Evolutionary conservation across 64 coral and sea anemone species (phyloP).

Genomic region (Trachythela sp.): DNA sequence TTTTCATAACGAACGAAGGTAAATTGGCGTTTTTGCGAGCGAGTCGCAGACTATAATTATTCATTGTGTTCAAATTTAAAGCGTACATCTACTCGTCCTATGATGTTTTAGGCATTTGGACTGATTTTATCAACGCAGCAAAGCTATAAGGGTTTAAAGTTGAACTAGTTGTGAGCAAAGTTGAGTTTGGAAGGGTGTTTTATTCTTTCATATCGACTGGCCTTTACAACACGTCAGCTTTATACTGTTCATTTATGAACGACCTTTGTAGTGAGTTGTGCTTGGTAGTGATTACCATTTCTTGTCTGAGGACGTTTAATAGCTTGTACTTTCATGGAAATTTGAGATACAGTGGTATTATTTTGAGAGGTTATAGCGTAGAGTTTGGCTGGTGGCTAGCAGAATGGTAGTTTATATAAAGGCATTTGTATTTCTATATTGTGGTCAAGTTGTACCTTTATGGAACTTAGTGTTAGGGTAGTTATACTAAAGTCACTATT

Average conservation of each 20-base stretch:
- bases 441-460: too few species aligned
- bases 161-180: neutral
- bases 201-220: neutral
- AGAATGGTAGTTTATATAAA: neutral
- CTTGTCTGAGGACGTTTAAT: neutral
- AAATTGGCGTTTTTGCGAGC: neutral
- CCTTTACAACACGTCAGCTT: conserved; percentile 21
- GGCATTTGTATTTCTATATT: neutral
- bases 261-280: neutral
- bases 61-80: neutral
- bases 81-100: neutral
- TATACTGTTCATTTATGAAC: neutral
- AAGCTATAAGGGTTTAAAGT: neutral
- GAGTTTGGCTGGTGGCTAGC: neutral
- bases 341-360: neutral
- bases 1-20: neutral
- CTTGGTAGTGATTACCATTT: neutral
- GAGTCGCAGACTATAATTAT: neutral
- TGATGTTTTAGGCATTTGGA: conserved; percentile 27
- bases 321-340: too few species aligned
- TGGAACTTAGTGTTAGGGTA: too few species aligned
- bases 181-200: neutral
- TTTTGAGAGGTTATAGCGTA: neutral
- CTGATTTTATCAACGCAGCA: neutral
- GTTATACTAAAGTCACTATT: too few species aligned